Conservation (phyloP, 2,888 invertebrate genomes). For the Cosmopolites sordidus region DNA sequence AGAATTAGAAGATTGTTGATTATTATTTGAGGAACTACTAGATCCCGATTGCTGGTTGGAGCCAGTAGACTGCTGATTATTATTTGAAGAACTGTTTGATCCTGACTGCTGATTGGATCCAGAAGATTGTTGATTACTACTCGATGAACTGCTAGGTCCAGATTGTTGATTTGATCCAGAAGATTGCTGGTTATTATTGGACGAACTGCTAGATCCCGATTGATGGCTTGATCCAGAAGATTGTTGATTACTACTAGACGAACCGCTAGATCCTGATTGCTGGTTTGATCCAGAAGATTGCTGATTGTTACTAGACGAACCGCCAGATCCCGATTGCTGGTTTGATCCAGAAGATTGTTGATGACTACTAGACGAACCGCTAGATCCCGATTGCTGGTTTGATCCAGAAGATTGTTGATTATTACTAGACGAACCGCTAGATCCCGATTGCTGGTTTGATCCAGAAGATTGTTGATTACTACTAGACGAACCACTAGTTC, state of each 20-base stretch:
- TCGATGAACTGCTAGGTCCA: constrained; percentile 15
- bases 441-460: constrained; percentile 13
- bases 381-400: constrained; percentile 22
- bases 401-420: constrained; percentile 18
- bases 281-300: constrained; percentile 24
- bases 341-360: constrained; percentile 25
- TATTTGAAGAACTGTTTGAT: constrained; percentile 7
- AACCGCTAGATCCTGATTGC: constrained; percentile 11
- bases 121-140: constrained; percentile 14
- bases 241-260: constrained; percentile 6
- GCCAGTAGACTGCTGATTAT: constrained; percentile 13
- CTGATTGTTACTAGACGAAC: constrained; percentile 25
- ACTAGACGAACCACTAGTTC: constrained; percentile 12
- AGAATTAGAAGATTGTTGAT: constrained; percentile 8
- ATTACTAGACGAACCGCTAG: constrained; percentile 11
- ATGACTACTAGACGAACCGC: constrained; percentile 22
- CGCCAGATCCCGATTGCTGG: constrained; percentile 20
- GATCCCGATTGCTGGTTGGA: constrained; percentile 17
- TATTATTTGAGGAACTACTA: constrained; percentile 8
- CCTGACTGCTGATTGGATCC: constrained; percentile 22
- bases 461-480: constrained; percentile 13
- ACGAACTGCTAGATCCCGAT: constrained; percentile 9
- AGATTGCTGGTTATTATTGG: constrained; percentile 15
- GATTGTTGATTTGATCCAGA: constrained; percentile 22
- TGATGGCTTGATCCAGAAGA: constrained; percentile 6